Evolutionary conservation across 2,888 invertebrate species (phyloP).

Genomic region (Bellardia pandia): DNA sequence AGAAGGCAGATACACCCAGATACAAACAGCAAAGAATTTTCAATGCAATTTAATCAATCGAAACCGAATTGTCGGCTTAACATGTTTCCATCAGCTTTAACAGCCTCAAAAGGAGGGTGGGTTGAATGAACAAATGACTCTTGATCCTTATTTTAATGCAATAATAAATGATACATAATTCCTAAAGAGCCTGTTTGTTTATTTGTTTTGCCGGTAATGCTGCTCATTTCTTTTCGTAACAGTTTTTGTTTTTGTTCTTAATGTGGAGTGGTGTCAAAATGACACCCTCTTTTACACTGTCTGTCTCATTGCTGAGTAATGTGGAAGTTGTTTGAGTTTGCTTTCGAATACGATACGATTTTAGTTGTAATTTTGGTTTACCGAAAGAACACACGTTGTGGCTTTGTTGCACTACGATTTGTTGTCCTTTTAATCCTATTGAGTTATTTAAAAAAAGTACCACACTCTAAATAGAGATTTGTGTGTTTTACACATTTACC

Average conservation of each 20-base stretch:
- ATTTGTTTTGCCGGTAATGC: constrained; percentile 55
- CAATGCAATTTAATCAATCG: constrained; percentile 83
- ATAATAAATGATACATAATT: constrained; percentile 68
- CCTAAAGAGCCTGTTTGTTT: constrained; percentile 65
- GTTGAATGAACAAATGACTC: constrained; percentile 64
- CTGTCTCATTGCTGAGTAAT: neutral
- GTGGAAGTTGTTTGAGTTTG: neutral
- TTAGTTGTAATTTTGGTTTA: constrained; percentile 58
- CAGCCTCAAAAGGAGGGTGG: constrained; percentile 29
- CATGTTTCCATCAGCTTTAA: constrained; percentile 76
- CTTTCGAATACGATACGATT: constrained; percentile 13
- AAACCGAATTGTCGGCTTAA: constrained; percentile 83
- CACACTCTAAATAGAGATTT: constrained; percentile 15
- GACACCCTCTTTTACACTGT: constrained; percentile 59
- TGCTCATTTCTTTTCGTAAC: constrained; percentile 51
- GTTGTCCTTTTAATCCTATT: constrained; percentile 74
- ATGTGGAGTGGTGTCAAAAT: constrained; percentile 52
- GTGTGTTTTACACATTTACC: constrained; percentile 34
- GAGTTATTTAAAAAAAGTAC: constrained; percentile 67
- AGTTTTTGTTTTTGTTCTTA: constrained; percentile 39
- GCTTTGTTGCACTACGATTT: constrained; percentile 73
- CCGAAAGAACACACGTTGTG: constrained; percentile 65
- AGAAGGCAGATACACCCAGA: neutral
- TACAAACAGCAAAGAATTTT: constrained; percentile 66
- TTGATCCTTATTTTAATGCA: constrained; percentile 70